These are phyloP conservation scores for Papilio demoleus DNA, from an alignment of 2,888 invertebrate genomes.

Conservation along the genomic window DNA sequence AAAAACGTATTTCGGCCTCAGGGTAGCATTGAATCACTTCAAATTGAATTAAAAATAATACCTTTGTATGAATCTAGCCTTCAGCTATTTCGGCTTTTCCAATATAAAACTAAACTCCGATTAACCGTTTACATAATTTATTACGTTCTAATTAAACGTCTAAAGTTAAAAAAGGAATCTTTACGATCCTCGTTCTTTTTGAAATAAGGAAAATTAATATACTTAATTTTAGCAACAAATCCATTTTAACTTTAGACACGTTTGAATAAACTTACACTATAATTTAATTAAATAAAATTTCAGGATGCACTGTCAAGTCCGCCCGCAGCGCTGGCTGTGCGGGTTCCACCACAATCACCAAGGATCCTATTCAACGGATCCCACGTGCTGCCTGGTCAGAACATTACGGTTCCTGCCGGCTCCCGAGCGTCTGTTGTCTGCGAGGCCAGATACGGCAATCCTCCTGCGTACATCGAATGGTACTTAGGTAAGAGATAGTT, in stretches of 20 bases:
- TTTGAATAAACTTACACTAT: background rate
- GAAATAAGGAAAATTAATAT: background rate
- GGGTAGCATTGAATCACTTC: constrained; percentile 9
- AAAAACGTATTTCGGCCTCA: constrained; percentile 9
- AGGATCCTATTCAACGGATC: constrained; percentile 92
- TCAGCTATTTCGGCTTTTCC: background rate
- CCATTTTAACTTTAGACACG: background rate
- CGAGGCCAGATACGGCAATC: constrained; percentile 94
- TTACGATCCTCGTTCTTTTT: too few relatives aligned
- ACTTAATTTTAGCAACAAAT: background rate
- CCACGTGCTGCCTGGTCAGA: constrained; percentile 91
- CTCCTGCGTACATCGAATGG: constrained; percentile 94
- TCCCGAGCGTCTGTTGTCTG: constrained; percentile 92
- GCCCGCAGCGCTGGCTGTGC: constrained; percentile 91
- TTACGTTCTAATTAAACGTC: background rate
- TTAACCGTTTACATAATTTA: background rate
- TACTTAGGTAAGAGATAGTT: constrained; percentile 86
- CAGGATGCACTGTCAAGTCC: constrained; percentile 93
- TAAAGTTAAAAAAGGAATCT: background rate
- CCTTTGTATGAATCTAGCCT: background rate
- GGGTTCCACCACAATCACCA: constrained; percentile 86
- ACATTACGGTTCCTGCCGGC: constrained; percentile 92
- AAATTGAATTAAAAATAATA: constrained; percentile 65
- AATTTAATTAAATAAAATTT: background rate
- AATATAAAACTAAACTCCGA: constrained; percentile 8